Evolutionary conservation across 2,888 invertebrate genomes (phyloP).

Genomic region (Quadroppia sp.): DNA sequence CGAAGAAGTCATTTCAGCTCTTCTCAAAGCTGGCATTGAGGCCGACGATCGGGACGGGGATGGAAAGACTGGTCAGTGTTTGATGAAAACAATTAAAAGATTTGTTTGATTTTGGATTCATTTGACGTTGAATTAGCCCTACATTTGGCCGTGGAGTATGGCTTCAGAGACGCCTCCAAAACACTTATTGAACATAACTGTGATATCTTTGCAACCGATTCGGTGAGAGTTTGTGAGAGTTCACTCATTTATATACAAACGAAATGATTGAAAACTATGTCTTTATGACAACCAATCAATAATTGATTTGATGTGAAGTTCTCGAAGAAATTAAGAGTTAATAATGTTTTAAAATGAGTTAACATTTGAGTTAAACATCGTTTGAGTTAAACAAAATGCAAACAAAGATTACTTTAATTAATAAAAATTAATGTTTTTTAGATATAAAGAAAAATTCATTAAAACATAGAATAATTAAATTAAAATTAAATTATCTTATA

Average conservation of each 20-base stretch:
- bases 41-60: conserved; percentile 53
- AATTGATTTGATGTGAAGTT: too few relatives aligned
- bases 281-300: too few relatives aligned
- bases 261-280: too few relatives aligned
- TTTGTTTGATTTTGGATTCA: background rate
- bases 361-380: too few relatives aligned
- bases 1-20: conserved; percentile 60
- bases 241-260: background rate
- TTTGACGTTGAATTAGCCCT: conserved; percentile 47
- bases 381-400: background rate
- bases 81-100: background rate
- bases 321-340: too few relatives aligned
- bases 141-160: conserved; percentile 51
- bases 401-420: background rate
- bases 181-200: conserved; percentile 50
- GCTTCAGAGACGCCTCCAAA: conserved; percentile 50
- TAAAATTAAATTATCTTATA: too few relatives aligned
- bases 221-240: too few relatives aligned
- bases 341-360: too few relatives aligned
- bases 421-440: background rate
- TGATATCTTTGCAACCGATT: conserved; percentile 48
- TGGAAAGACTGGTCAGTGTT: conserved; percentile 38
- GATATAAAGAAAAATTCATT: conserved; percentile 16
- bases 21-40: conserved; percentile 51
- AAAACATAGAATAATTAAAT: too few relatives aligned